phyloP scores from a whole-genome alignment of 2,113 vertebrate species.

The Austrofundulus limnaeus region DNA sequence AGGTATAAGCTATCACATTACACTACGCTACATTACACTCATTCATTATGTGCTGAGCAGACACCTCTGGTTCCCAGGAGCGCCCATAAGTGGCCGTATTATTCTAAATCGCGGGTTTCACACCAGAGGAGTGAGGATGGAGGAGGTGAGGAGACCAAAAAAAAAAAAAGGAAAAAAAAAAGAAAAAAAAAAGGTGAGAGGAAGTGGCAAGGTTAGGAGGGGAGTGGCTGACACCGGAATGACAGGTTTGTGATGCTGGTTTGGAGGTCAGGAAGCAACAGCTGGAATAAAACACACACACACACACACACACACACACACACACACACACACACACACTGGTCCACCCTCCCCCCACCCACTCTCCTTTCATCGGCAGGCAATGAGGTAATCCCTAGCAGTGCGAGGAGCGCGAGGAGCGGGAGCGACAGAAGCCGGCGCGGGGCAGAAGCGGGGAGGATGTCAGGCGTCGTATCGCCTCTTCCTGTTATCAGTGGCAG shows the following conservation, averaged over 20 bases:
- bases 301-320: conserved; percentile 32
- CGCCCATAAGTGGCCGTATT: conserved; percentile 75
- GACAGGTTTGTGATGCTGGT: conserved; percentile 36
- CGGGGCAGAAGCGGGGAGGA: conserved; percentile 51
- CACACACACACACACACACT: conserved; percentile 37
- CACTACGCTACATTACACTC: conserved; percentile 79
- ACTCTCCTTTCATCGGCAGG: conserved; percentile 81
- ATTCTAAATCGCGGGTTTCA: conserved; percentile 76
- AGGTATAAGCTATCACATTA: conserved; percentile 77
- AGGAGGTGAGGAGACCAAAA: conserved; percentile 47
- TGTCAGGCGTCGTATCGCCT: conserved; percentile 66
- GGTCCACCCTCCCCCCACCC: conserved; percentile 76
- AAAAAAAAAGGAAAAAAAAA: too few relatives aligned
- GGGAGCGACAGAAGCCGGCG: conserved; percentile 62
- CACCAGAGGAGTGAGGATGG: conserved; percentile 55
- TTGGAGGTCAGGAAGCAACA: conserved; percentile 5
- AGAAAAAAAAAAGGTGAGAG: conserved; percentile 40
- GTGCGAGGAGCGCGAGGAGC: conserved; percentile 55
- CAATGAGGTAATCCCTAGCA: conserved; percentile 86
- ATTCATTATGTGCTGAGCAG: conserved; percentile 80
- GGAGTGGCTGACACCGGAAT: conserved; percentile 54
- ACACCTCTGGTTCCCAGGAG: conserved; percentile 74
- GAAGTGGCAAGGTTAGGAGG: conserved; percentile 30
- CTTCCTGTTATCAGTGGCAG: conserved; percentile 55
- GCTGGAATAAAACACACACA: too few relatives aligned